Base-by-base conservation (phyloP, 2,888 invertebrate species). In the Chromoteleia sp. region DNA sequence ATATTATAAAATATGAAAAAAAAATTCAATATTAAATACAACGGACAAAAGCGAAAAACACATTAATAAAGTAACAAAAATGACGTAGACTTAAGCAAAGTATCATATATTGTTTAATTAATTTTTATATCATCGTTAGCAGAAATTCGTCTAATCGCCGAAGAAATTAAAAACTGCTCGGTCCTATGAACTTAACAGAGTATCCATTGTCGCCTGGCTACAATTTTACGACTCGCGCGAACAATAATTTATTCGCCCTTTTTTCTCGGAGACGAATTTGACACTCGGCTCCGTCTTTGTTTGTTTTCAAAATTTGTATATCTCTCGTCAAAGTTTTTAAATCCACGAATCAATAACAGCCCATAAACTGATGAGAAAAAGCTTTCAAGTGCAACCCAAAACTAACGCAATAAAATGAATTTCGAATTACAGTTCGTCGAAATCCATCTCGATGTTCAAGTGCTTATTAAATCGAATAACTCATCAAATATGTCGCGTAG, bases 171-270 rank as follows among this genome's bases (percentile, higher is more conserved):
- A 30, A 30, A 63, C 1, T 29, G n/a, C 15, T 5, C 6, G 6
- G 25, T 7, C 30, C 54, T 43, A 12, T 17, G 12, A 54, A n/a
- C 19, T 19, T 25, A 50, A 68, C 76, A 76, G 59, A 59, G 59
- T 15, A 21, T 52, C 36, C 59, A 76, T 76, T 76, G 76, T 76
- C 30, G 41, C 14, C 25, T 10, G 33, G 21, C 19, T 21, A 45
- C 7, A 29, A 45, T 65, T 76, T 76, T 76, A 76, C 59, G 76
- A 76, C 59, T 50, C 52, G 48, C 58, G 19, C 15, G 25, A 68
- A 59, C 48, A 21, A 33, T 68, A 76, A 76, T 76, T 67, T 52
- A 59, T 59, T 65, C 61, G 45, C 17, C 50, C 25, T 52, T 61
- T 68, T 65, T 71, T 73, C 65, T 29, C 21, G 39, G 65, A 63